Evolutionary conservation across 2,888 invertebrate genomes (phyloP).

Genomic region (Serripes groenlandicus): DNA sequence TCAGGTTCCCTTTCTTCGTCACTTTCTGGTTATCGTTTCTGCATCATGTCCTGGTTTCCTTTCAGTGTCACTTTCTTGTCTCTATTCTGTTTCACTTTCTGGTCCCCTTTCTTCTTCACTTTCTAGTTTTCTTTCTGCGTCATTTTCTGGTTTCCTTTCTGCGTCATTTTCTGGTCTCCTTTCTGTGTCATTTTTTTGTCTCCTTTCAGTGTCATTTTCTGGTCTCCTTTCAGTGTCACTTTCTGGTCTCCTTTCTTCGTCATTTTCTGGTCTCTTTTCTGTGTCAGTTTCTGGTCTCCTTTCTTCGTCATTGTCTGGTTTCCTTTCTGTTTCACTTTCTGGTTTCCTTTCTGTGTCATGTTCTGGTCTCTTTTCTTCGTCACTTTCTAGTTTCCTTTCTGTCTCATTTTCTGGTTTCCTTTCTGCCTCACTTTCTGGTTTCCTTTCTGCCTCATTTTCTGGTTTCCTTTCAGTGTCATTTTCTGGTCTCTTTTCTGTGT

Average conservation of each 20-base stretch:
- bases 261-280: background rate
- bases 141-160: no score
- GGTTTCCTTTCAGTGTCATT: background rate
- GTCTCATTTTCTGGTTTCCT: background rate
- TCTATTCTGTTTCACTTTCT: no score
- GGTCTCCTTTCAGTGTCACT: background rate
- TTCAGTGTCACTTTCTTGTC: no score
- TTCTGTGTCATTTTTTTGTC: no score
- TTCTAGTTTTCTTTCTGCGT: no score
- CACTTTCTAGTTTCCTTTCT: background rate
- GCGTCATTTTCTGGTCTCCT: no score
- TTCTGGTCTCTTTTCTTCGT: background rate
- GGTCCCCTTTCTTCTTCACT: no score
- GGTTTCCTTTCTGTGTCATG: background rate
- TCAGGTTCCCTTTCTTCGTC: no score
- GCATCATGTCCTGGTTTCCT: no score
- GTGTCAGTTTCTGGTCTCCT: background rate
- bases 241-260: background rate
- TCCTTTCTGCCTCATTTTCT: background rate
- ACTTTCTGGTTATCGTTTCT: no score
- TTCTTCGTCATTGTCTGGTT: background rate
- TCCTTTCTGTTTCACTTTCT: background rate
- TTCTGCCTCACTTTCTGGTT: background rate
- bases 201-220: no score
- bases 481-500: background rate